phyloP scores from a whole-genome alignment of 2,797 vertebrate genomes.

The Podargus strigoides region DNA sequence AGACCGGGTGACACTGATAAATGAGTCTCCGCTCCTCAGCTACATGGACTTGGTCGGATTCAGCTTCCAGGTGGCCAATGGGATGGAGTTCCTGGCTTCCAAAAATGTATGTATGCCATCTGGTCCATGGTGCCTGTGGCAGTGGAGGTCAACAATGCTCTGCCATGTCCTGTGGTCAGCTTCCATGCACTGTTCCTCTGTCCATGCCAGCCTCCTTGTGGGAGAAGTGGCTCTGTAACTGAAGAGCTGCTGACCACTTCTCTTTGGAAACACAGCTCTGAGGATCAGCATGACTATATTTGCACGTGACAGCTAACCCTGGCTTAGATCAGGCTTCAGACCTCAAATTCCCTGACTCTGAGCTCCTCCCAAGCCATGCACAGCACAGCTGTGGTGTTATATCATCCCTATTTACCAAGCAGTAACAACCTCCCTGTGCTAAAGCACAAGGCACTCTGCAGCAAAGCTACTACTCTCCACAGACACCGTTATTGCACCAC shows the following conservation, averaged over 20 bases:
- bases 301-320: not conserved
- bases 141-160: not conserved
- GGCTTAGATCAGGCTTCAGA: not conserved
- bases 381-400: not conserved
- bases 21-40: conserved; percentile 87
- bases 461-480: not conserved
- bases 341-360: not conserved
- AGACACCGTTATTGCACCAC: not conserved
- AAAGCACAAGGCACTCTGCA: not conserved
- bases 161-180: not conserved
- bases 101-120: conserved; percentile 84
- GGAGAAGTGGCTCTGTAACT: not conserved
- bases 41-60: conserved; percentile 92
- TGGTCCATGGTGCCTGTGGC: not conserved
- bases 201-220: not conserved
- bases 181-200: not conserved
- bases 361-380: not conserved
- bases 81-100: conserved; percentile 97
- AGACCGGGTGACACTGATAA: conserved; percentile 80
- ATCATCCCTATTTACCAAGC: not conserved
- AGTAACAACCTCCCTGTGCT: not conserved
- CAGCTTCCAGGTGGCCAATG: conserved; percentile 97
- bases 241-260: conserved; percentile 6
- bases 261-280: not conserved
- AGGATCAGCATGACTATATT: not conserved